Evolutionary conservation across 1,140 invertebrate genomes (phyloP).

Genomic region (Philaenus spumarius): DNA sequence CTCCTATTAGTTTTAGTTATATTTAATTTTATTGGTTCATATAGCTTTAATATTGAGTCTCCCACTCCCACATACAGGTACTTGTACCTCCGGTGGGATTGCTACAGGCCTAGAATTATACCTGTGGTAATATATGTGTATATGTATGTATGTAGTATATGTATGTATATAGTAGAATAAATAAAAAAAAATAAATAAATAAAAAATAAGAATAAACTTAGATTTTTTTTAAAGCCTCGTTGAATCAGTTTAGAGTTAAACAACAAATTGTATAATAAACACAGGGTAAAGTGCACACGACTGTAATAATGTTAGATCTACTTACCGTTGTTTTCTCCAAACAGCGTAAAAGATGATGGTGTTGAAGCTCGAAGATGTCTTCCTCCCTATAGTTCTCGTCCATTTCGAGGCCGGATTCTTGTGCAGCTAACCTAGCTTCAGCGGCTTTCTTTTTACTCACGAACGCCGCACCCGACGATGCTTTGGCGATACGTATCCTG

Average conservation of each 20-base stretch:
- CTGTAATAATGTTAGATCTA: conserved; percentile 12
- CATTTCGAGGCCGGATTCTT: conserved; percentile 81
- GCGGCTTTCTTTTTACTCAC: conserved; percentile 99
- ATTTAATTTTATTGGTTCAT: too few relatives aligned
- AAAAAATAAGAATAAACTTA: background rate
- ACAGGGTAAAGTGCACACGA: background rate
- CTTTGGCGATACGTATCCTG: conserved; percentile 96
- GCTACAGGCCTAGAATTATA: too few relatives aligned
- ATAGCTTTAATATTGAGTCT: too few relatives aligned
- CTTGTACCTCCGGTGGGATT: too few relatives aligned
- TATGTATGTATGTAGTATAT: too few relatives aligned
- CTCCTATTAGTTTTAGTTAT: background rate
- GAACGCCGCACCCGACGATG: conserved; percentile 97
- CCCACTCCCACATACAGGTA: too few relatives aligned
- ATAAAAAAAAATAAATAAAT: background rate
- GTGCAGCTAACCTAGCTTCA: conserved; percentile 85
- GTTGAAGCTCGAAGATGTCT: conserved; percentile 98
- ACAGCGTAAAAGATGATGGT: conserved; percentile 96
- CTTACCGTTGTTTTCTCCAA: conserved; percentile 96
- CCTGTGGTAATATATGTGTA: too few relatives aligned
- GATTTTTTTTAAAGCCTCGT: too few relatives aligned
- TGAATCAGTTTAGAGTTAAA: too few relatives aligned
- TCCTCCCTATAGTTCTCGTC: conserved; percentile 86
- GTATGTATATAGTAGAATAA: too few relatives aligned
- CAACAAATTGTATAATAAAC: too few relatives aligned